Base-by-base conservation (phyloP, 2,113 vertebrate genomes). In the Eurypyga helias region DNA sequence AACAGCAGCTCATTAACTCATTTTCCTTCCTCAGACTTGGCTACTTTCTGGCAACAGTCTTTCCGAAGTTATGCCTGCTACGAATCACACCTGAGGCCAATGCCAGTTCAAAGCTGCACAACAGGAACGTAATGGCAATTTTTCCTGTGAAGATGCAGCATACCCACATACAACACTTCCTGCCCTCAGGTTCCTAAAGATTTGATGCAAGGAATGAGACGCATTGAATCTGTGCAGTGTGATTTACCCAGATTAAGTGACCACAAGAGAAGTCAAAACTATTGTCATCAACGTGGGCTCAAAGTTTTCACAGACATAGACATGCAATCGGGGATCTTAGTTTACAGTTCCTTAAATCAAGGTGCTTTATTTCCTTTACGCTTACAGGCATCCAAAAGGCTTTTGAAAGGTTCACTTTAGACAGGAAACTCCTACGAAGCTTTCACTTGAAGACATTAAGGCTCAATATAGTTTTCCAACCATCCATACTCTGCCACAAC, bases 301-400 rank as follows among this genome's bases (percentile, higher is more conserved):
- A 15, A 87, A 51, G 19, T 54, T 75, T 78, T 58, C 46, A 49
- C 25, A 51, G 7, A 69, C 0, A 0, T 2, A 51, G 7, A 69
- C 0, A 0, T 2, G 6, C 18, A 79, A 11, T 1, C 33, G 43
- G 16, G 4, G 26, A 55, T 76, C 88, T 71, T 23, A 55, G 17
- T 36, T 79, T 25, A 19, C 12, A 72, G 43, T 26, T 72, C 72
- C 33, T 69, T 61, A 76, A 71, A 77, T 26, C 13, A 65, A 82
- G 25, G 31, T 10, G 11, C 34, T 64, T 76, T 24, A 33, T 48
- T 48, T 80, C 21, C 65, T 73, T 82, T 9, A 57, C 1, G 1
- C 3, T 69, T 69, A 48, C 1, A 6, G 9, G 23, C 26, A 70
- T 4, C n/a, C 34, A 18, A 88, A 89, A 69, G 33, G 33, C 49